Conservation (phyloP, 2,888 invertebrate genomes). For the Harmothoe impar region DNA sequence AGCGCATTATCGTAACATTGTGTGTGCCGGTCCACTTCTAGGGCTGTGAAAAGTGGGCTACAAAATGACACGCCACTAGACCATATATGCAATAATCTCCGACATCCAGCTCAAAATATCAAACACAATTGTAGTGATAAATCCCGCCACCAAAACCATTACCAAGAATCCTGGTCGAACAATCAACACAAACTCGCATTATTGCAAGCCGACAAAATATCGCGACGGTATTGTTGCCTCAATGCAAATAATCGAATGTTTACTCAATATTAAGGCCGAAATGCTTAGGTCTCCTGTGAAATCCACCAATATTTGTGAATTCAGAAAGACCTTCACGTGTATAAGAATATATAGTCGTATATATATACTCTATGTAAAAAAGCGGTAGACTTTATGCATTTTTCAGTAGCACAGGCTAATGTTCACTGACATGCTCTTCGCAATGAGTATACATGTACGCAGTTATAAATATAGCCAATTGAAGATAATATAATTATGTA, state of each 20-base stretch:
- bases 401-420: constrained; percentile 50
- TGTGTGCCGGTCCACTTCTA: background rate
- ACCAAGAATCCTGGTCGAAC: constrained; percentile 40
- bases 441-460: background rate
- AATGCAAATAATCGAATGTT: constrained; percentile 5
- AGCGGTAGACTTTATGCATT: constrained; percentile 27
- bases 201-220: constrained; percentile 28
- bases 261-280: constrained; percentile 34
- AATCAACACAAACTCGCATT: constrained; percentile 3
- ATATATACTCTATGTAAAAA: constrained; percentile 52
- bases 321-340: constrained; percentile 41
- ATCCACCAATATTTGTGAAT: background rate
- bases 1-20: background rate
- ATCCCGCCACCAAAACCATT: constrained; percentile 41
- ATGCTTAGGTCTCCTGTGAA: constrained; percentile 26
- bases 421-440: background rate
- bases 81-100: background rate
- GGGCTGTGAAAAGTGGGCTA: background rate
- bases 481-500: constrained; percentile 30
- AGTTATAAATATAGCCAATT: constrained; percentile 35
- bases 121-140: background rate
- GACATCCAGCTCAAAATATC: background rate
- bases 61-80: background rate
- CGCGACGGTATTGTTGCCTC: background rate
- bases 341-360: constrained; percentile 40